Conservation (phyloP, 1,140 invertebrate species). For the Oreohelix idahoensis region DNA sequence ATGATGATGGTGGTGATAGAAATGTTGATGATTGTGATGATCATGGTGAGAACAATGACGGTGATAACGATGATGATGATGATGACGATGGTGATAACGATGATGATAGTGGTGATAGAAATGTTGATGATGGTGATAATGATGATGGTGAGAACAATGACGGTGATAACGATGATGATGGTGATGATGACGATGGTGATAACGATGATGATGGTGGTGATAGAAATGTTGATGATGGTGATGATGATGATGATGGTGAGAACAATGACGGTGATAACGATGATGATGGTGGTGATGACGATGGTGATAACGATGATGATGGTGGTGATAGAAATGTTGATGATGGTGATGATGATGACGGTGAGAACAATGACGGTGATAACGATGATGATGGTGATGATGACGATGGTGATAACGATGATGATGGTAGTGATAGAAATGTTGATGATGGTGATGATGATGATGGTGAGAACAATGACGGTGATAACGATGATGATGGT, state of each 20-base stretch:
- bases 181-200: neutral
- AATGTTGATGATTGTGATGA: neutral
- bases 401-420: neutral
- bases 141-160: slow-evolving; percentile 3
- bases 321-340: neutral
- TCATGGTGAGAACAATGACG: too few species aligned
- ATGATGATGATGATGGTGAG: too few species aligned
- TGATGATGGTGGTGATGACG: neutral
- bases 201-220: neutral
- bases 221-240: neutral
- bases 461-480: too few species aligned
- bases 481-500: neutral
- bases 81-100: neutral
- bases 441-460: too few species aligned
- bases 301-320: neutral
- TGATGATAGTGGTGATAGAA: neutral
- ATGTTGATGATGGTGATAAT: neutral
- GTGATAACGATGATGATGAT: neutral
- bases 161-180: slow-evolving; percentile 3
- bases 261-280: too few species aligned
- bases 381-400: neutral
- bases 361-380: too few species aligned
- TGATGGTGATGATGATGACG: neutral
- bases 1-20: neutral
- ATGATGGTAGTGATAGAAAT: too few species aligned